phyloP scores from a whole-genome alignment of 2,113 vertebrate genomes.

The Ancistrus triradiatus region DNA sequence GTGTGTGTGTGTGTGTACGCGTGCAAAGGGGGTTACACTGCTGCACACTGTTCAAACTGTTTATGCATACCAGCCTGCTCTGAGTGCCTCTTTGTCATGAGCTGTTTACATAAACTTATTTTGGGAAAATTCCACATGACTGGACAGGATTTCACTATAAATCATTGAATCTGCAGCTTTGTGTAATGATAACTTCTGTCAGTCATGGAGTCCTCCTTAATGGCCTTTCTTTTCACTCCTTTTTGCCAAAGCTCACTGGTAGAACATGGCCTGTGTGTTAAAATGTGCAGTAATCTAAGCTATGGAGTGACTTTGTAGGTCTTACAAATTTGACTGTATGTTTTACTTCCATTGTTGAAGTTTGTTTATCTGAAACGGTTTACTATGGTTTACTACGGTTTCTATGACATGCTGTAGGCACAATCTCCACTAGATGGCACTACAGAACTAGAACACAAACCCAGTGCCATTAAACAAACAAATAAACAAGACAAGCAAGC shows the following conservation, averaged over 20 bases:
- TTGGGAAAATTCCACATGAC: constrained; percentile 94
- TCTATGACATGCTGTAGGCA: no score
- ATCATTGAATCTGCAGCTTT: constrained; percentile 85
- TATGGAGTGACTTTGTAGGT: no score
- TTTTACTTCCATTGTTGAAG: no score
- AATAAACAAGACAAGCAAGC: no score
- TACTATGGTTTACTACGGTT: no score
- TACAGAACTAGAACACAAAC: constrained; percentile 17
- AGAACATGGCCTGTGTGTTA: no score
- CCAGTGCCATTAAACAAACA: no score
- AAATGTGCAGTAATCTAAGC: no score
- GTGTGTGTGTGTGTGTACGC: constrained; percentile 21
- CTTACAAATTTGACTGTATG: no score
- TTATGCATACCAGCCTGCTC: constrained; percentile 83
- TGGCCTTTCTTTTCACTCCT: neutral
- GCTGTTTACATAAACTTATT: constrained; percentile 95
- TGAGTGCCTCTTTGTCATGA: constrained; percentile 90
- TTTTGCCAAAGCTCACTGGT: constrained; percentile 1
- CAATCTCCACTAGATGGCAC: constrained; percentile 38
- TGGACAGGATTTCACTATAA: constrained; percentile 85
- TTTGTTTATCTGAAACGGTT: no score
- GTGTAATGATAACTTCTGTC: constrained; percentile 84
- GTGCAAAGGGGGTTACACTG: constrained; percentile 74
- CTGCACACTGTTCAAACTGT: constrained; percentile 81
- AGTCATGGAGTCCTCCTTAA: constrained; percentile 71